Base-by-base conservation (phyloP, 2,888 invertebrate genomes). In the Phyllotreta cruciferae region DNA sequence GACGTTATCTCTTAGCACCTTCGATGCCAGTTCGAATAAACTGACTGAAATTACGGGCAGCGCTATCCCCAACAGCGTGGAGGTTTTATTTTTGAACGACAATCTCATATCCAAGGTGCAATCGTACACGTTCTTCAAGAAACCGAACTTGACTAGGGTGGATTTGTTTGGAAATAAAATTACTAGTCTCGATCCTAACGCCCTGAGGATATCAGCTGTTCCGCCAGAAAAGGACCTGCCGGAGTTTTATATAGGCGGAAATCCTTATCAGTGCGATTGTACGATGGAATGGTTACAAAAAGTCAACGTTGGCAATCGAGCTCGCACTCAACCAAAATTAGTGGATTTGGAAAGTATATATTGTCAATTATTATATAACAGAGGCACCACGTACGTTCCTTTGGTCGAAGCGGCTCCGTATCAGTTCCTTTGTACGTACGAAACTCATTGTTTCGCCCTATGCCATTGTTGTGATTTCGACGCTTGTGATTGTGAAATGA, bases 381-480 rank as follows among this genome's bases (percentile, higher is more conserved):
- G 92, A 61, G 90, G 90, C 66, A 87, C 87, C 69, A 85, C 87
- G 39, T 88, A 88, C 77, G 88, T 92, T 50, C 89, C 92, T 41
- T 82, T 93, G 67, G 88, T 92, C 63, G 90, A 91, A 80, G 91
- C 91, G 10, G 88, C 90, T 8, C 88, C 92, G 42, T 90, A 91
- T 75, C 92, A 93, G 81, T 93, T 93, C 81, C 83, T 94, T 71
- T 94, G 93, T 81, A 89, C 90, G 78, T 94, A 94, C 79, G 89
- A 91, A 67, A 87, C 89, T 67, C 92, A 93, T 77, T 95, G 94
- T 80, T 93, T 93, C 79, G 91, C 93, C 4, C 82, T 92, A 67
- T 95, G 94, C 78, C 91, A 93, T 77, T 95, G 94, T 77, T 95
- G 94, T 80, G 93, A 94, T 79, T 95, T 92, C 78, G 93, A 93